Evolutionary conservation across 2,797 vertebrate species (phyloP).

Genomic region (Simalia tracyae): DNA sequence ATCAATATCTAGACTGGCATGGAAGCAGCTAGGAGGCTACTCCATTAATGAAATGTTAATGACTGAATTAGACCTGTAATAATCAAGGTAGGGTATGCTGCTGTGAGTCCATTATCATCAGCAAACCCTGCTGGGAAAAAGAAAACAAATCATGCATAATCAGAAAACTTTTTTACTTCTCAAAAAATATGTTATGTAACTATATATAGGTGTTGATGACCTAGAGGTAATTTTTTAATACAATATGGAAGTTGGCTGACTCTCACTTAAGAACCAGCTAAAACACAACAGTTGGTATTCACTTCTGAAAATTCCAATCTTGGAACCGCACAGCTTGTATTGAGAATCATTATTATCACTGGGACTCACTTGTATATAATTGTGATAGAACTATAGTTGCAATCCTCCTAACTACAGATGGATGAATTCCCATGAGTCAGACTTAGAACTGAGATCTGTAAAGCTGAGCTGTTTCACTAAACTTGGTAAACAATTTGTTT

Average conservation of each 20-base stretch:
- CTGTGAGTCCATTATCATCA: conserved; percentile 95
- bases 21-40: conserved; percentile 84
- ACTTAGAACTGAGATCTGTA: background rate
- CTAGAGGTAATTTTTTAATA: conserved; percentile 51
- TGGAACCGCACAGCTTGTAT: background rate
- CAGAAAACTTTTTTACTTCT: conserved; percentile 70
- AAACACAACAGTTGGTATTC: fast-evolving
- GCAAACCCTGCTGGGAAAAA: conserved; percentile 82
- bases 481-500: background rate
- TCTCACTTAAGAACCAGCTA: background rate
- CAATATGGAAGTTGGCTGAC: fast-evolving
- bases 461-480: background rate
- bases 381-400: background rate
- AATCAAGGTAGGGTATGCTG: conserved; percentile 87
- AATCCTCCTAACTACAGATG: background rate
- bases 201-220: conserved; percentile 81
- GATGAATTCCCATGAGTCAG: background rate
- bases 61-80: conserved; percentile 97
- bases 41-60: conserved; percentile 99
- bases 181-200: conserved; percentile 60
- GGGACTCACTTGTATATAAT: background rate
- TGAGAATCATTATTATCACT: background rate
- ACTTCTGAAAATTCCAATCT: fast-evolving
- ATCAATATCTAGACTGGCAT: conserved; percentile 86
- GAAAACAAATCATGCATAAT: conserved; percentile 76